phyloP scores from a whole-genome alignment of 2,113 vertebrate species.

The Megaleporinus macrocephalus region DNA sequence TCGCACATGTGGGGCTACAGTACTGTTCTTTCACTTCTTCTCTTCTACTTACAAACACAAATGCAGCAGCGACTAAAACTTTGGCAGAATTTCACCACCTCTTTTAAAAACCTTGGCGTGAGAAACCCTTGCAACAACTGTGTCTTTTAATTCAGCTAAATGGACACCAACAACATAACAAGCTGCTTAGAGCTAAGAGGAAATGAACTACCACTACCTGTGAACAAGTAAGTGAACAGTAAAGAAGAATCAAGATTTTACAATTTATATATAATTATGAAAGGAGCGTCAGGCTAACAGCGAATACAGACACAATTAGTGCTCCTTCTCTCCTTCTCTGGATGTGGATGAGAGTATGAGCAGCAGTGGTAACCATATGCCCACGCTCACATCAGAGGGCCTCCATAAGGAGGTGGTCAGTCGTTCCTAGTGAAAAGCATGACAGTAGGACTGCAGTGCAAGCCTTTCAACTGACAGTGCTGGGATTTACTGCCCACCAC shows the following conservation, averaged over 20 bases:
- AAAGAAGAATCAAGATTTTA: neutral
- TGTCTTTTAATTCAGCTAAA: neutral
- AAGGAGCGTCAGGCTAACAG: neutral
- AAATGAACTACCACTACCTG: neutral
- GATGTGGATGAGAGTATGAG: neutral
- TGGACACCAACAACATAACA: neutral
- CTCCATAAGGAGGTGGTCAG: conserved; percentile 36
- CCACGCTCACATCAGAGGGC: neutral
- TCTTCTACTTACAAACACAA: no score
- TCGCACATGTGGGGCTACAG: neutral
- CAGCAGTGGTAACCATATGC: conserved; percentile 23
- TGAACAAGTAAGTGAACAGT: neutral
- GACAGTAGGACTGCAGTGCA: conserved; percentile 51
- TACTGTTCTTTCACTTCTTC: neutral
- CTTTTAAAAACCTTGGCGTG: no score
- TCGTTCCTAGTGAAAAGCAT: conserved; percentile 53
- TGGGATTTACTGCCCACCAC: conserved; percentile 60
- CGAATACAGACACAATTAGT: neutral
- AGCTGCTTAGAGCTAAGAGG: neutral
- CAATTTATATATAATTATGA: neutral
- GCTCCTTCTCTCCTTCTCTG: neutral
- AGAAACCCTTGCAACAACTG: neutral
- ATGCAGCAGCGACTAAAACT: neutral
- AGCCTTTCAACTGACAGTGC: conserved; percentile 56
- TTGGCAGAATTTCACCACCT: no score